Evolutionary conservation across 2,888 invertebrate genomes (phyloP).

Genomic region (Tetragonisca angustula): DNA sequence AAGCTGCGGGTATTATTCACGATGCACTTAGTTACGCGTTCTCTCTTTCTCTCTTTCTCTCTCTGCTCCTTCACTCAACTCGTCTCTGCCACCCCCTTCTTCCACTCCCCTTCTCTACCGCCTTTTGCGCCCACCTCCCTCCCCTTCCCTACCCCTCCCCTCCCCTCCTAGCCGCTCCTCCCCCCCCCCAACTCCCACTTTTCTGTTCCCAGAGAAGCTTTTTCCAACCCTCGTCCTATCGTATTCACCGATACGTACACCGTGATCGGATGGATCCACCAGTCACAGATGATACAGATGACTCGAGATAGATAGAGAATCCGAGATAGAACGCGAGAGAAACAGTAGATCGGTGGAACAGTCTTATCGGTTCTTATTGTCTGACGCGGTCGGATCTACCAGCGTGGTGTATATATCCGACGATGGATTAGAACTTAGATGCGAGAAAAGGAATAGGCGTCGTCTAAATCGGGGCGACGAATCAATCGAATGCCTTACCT

Average conservation of each 20-base stretch:
- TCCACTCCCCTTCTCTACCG: not conserved
- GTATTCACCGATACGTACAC: not conserved
- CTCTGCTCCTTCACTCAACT: not conserved
- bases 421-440: constrained; percentile 16
- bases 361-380: not conserved
- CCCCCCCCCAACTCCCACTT: not conserved
- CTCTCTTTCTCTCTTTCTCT: not conserved
- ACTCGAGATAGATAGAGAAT: too few species aligned
- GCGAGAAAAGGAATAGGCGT: constrained; percentile 40
- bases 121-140: not conserved
- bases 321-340: too few species aligned
- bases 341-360: not conserved
- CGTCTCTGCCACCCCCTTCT: not conserved
- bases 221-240: constrained; percentile 9
- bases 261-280: constrained; percentile 21
- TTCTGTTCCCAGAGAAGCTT: not conserved
- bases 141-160: too few species aligned
- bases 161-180: not conserved
- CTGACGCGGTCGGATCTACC: too few species aligned
- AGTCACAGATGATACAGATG: not conserved
- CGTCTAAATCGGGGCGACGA: constrained; percentile 50
- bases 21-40: constrained; percentile 45
- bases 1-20: constrained; percentile 43
- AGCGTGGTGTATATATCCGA: not conserved
- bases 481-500: constrained; percentile 58